phyloP scores from a whole-genome alignment of 35 echinoderm and acorn worm species.

The Ophiothrix spiculata region DNA sequence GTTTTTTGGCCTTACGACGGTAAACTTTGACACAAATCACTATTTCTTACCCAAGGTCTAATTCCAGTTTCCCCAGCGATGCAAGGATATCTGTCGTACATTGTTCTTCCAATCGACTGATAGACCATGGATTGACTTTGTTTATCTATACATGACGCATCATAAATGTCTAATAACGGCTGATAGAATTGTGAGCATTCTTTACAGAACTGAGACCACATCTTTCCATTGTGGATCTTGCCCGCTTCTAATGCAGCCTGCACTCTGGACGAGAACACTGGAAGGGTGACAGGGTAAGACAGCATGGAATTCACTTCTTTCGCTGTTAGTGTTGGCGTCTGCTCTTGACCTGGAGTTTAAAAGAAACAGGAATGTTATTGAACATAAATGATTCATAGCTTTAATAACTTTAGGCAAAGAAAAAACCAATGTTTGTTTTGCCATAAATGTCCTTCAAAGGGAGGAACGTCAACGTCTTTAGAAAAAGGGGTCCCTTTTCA shows the following conservation, averaged over 20 bases:
- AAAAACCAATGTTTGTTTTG: too few species aligned
- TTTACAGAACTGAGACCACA: not conserved
- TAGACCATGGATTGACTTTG: not conserved
- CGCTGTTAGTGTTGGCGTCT: not conserved
- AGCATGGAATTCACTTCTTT: not conserved
- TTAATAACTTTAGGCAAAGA: too few species aligned
- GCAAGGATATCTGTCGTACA: not conserved
- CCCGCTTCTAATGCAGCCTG: not conserved
- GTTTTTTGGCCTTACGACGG: too few species aligned
- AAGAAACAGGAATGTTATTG: too few species aligned
- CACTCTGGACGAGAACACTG: not conserved
- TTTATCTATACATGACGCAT: not conserved
- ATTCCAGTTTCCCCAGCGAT: not conserved
- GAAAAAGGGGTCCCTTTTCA: too few species aligned
- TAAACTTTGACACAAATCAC: too few species aligned
- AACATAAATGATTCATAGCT: too few species aligned
- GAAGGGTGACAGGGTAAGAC: not conserved
- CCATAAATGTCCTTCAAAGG: too few species aligned
- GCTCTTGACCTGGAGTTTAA: too few species aligned
- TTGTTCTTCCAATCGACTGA: not conserved
- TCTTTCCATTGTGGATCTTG: not conserved
- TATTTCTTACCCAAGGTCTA: not conserved
- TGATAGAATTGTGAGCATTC: not conserved
- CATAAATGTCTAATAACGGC: not conserved
- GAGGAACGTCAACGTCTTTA: too few species aligned